Percentiles rank a stretch among this genome's conserved stretches.
Evolutionary conservation across 2,888 invertebrate genomes (phyloP).

Genomic region (Pharmacophagus antenor): DNA sequence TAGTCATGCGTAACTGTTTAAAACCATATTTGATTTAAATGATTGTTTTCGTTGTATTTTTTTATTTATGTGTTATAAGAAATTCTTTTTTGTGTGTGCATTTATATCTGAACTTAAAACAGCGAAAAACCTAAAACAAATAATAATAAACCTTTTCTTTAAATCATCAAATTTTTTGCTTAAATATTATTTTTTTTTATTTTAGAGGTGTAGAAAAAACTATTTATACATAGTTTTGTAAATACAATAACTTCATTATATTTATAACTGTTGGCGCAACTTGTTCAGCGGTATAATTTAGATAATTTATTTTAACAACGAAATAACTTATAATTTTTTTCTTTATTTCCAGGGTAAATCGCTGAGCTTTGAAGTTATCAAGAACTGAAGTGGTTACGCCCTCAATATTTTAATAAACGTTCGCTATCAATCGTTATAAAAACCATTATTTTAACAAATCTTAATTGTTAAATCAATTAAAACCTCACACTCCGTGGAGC

Average conservation of each 20-base stretch:
- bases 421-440: constrained; percentile 43
- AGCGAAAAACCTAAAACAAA: background rate
- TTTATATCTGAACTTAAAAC: background rate
- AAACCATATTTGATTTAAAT: background rate
- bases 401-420: constrained; percentile 51
- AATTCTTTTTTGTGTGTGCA: background rate
- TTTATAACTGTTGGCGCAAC: background rate
- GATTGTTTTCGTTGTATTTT: background rate
- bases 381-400: constrained; percentile 60
- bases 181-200: no score
- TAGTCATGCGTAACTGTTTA: background rate
- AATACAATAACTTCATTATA: background rate
- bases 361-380: constrained; percentile 61
- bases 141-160: no score
- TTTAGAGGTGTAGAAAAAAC: no score
- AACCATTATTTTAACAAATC: constrained; percentile 44
- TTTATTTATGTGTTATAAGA: background rate
- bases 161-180: no score
- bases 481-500: constrained; percentile 3
- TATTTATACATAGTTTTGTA: no score
- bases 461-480: constrained; percentile 54
- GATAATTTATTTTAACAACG: background rate
- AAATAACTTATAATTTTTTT: constrained; percentile 37
- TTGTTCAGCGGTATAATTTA: background rate
- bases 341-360: constrained; percentile 69